Conservation (phyloP, 2,797 vertebrate genomes). For the Sebastes paucispinis region DNA sequence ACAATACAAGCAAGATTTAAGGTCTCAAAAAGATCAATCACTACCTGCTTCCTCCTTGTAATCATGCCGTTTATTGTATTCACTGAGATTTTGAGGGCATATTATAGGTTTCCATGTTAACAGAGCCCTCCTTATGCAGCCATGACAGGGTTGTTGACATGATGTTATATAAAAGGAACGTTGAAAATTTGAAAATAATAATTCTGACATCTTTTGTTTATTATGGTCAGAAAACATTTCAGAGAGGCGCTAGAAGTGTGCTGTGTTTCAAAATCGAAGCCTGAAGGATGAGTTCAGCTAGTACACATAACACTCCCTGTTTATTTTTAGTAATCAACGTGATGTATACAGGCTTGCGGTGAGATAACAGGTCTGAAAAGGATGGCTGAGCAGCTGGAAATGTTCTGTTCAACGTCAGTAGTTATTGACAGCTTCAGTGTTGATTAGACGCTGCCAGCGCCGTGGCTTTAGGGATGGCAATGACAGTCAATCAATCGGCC, state of each 20-base stretch:
- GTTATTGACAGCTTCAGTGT: constrained; percentile 29
- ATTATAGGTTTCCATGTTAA: neutral
- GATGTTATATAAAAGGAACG: neutral
- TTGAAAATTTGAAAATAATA: neutral
- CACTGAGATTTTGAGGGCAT: neutral
- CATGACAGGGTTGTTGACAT: neutral
- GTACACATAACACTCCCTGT: neutral
- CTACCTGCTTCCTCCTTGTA: neutral
- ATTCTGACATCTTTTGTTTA: constrained; percentile 15
- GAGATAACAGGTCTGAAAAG: constrained; percentile 21
- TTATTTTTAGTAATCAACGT: constrained; percentile 47
- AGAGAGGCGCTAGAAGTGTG: neutral
- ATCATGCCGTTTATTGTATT: constrained; percentile 10
- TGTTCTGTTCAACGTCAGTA: constrained; percentile 7
- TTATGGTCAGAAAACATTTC: neutral
- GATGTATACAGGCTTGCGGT: constrained; percentile 21
- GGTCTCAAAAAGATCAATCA: constrained; percentile 1
- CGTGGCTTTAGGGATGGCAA: neutral
- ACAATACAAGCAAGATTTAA: constrained; percentile 30
- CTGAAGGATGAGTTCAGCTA: constrained; percentile 3
- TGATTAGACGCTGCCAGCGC: neutral
- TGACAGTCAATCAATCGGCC: neutral
- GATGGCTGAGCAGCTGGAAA: constrained; percentile 33
- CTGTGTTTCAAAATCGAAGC: constrained; percentile 13
- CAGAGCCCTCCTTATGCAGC: neutral